Evolutionary conservation across 2,888 invertebrate species (phyloP).

Genomic region (Polydrusus pterygomalis): DNA sequence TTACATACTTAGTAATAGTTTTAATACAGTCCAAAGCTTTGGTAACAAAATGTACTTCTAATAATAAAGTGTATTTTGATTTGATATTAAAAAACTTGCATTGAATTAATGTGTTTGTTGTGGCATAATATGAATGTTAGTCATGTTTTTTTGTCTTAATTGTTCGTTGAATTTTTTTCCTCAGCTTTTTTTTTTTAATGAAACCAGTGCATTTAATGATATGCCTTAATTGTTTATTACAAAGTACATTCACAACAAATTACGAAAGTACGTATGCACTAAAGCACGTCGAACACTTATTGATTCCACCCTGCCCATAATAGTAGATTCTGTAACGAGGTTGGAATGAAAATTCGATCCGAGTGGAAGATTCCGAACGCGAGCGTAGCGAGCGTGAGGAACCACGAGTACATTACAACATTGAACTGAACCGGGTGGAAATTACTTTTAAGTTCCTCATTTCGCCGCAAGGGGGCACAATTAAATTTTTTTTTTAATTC

Average conservation of each 20-base stretch:
- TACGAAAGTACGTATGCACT: neutral
- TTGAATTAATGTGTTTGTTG: conserved; percentile 1
- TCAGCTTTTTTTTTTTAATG: neutral
- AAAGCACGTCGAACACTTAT: neutral
- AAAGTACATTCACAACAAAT: neutral
- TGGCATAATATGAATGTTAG: neutral
- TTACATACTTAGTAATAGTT: no score
- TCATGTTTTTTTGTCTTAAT: neutral
- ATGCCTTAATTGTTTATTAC: neutral
- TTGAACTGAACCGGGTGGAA: no score
- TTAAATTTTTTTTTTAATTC: no score
- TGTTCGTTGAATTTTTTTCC: neutral
- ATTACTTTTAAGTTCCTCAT: no score
- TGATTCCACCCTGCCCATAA: neutral
- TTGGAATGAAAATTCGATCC: no score
- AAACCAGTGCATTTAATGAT: neutral
- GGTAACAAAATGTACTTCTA: no score
- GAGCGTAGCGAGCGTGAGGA: no score
- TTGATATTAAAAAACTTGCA: conserved; percentile 1
- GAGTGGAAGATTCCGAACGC: no score
- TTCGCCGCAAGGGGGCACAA: no score
- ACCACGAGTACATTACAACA: no score
- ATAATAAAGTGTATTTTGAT: neutral
- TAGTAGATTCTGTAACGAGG: no score
- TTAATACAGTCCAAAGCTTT: no score